These are phyloP conservation scores for Plectropomus leopardus DNA, from an alignment of 2,113 vertebrate species.

Conservation along the genomic window DNA sequence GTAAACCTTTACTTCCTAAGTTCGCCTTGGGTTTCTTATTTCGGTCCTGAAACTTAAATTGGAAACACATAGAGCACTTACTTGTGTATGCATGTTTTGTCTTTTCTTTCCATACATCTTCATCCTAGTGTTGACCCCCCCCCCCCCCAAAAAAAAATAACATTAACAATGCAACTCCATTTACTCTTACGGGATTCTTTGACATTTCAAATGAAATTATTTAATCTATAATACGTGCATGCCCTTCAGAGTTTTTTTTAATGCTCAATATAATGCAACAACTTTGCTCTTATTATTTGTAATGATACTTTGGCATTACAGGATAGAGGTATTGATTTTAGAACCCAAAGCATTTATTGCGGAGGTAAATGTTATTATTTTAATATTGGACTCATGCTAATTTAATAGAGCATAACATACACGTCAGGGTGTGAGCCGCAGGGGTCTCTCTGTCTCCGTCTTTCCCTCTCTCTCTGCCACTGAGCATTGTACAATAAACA, in stretches of 20 bases:
- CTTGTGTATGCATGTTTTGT: constrained; percentile 25
- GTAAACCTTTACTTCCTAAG: constrained; percentile 41
- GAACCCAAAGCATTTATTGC: constrained; percentile 84
- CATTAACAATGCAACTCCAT: constrained; percentile 81
- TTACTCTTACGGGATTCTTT: constrained; percentile 82
- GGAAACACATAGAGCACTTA: constrained; percentile 9
- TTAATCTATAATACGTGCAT: constrained; percentile 83
- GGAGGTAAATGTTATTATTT: constrained; percentile 88
- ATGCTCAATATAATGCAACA: constrained; percentile 83
- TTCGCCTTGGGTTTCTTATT: constrained; percentile 41
- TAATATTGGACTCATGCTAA: constrained; percentile 86
- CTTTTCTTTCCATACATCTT: too few relatives aligned
- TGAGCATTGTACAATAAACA: constrained; percentile 52
- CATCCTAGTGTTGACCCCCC: neutral
- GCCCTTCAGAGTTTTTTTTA: constrained; percentile 77
- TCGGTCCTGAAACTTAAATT: constrained; percentile 19
- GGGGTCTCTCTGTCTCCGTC: constrained; percentile 66
- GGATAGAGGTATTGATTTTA: constrained; percentile 84
- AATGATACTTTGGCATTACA: constrained; percentile 86
- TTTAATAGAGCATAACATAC: constrained; percentile 84
- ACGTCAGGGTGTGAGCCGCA: constrained; percentile 75
- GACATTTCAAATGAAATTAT: constrained; percentile 87
- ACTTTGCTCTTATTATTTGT: constrained; percentile 85
- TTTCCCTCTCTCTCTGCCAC: constrained; percentile 23
- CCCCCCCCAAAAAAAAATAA: constrained; percentile 43